Percentiles rank a stretch among this genome's conserved stretches.
These are phyloP conservation scores for Podarcis muralis DNA, from an alignment of 2,113 vertebrate species.

Conservation along the genomic window DNA sequence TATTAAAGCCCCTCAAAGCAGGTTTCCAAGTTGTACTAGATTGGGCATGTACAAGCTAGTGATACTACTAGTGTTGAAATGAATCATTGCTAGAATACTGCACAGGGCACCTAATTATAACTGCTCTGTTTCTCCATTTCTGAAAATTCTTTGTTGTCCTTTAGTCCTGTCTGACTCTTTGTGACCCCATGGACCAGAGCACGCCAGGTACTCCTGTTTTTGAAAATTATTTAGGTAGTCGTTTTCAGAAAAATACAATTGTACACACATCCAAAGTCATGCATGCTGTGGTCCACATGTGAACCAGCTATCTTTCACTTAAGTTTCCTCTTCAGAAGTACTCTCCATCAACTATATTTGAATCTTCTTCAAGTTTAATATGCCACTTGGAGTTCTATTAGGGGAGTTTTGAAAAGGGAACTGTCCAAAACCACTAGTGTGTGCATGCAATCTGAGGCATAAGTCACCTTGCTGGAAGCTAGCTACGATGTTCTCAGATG, in stretches of 20 bases:
- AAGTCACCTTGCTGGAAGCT: conserved; percentile 13
- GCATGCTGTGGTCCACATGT: background rate
- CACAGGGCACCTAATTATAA: background rate
- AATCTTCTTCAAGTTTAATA: background rate
- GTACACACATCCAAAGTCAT: background rate
- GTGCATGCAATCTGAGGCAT: background rate
- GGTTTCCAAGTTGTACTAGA: background rate
- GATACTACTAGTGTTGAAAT: background rate
- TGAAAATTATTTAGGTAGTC: background rate
- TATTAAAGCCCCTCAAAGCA: background rate
- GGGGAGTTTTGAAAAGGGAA: background rate
- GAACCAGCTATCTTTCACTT: background rate
- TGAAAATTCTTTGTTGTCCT: background rate
- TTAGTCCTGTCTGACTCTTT: no score
- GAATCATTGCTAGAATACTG: background rate
- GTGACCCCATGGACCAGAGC: no score
- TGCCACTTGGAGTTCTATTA: background rate
- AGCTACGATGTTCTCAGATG: background rate
- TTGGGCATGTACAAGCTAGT: background rate
- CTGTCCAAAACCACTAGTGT: background rate
- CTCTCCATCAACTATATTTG: background rate
- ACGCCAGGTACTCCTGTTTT: no score
- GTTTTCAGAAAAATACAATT: background rate
- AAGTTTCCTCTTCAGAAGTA: background rate
- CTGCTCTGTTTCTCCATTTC: background rate